phyloP scores from a whole-genome alignment of 2,888 invertebrate species.

The Athalia cordata region DNA sequence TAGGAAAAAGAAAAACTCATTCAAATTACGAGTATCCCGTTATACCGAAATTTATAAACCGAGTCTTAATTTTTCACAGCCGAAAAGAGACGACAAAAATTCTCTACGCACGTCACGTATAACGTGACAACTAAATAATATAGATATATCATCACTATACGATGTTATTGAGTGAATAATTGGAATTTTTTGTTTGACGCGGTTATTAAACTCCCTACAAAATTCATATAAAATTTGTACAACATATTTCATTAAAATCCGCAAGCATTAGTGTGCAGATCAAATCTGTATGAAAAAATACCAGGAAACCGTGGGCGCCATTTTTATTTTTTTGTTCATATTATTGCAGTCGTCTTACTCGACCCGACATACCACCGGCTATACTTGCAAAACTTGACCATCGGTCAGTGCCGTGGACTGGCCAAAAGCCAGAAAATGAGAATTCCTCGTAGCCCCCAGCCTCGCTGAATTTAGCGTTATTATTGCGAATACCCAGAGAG shows the following conservation, averaged over 20 bases:
- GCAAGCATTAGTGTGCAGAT: too few relatives aligned
- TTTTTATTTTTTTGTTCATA: not conserved
- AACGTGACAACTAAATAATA: too few relatives aligned
- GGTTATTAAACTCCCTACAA: conserved; percentile 39
- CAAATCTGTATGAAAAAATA: too few relatives aligned
- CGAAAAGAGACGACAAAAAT: too few relatives aligned
- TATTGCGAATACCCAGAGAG: conserved; percentile 22
- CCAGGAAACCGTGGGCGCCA: not conserved
- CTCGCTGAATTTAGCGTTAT: conserved; percentile 37
- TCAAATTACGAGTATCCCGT: too few relatives aligned
- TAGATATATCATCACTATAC: conserved; percentile 11
- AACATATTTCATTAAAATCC: too few relatives aligned
- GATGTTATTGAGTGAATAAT: not conserved
- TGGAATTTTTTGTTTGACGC: conserved; percentile 19
- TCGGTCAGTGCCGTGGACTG: conserved; percentile 43
- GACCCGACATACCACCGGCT: not conserved
- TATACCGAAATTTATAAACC: too few relatives aligned
- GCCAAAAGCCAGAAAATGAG: conserved; percentile 35
- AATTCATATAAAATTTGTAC: too few relatives aligned
- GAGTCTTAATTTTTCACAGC: too few relatives aligned
- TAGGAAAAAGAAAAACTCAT: too few relatives aligned
- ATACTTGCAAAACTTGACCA: conserved; percentile 30
- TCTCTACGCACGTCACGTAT: not conserved
- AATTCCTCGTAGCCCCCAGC: conserved; percentile 33
- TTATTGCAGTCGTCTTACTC: not conserved